phyloP scores from a whole-genome alignment of 2,797 vertebrate genomes.

The Prunella strophiata region DNA sequence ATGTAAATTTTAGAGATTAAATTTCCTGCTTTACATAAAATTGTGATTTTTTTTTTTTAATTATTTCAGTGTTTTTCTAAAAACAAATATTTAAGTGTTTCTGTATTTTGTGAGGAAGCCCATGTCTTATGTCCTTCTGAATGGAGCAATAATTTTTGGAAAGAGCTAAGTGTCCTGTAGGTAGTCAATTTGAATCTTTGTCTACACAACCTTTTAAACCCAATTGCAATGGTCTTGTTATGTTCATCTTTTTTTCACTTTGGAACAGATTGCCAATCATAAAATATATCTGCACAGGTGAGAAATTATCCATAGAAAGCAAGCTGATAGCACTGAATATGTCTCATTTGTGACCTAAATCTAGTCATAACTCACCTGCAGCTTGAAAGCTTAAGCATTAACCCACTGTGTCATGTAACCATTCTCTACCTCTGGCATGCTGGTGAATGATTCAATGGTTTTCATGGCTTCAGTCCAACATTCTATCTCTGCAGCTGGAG shows the following conservation, averaged over 20 bases:
- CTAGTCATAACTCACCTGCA: neutral
- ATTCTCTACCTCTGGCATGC: neutral
- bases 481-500: neutral
- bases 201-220: neutral
- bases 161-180: neutral
- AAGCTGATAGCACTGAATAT: neutral
- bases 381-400: neutral
- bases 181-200: neutral
- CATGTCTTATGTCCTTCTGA: accelerated
- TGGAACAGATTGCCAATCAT: neutral
- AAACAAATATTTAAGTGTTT: neutral
- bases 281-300: neutral
- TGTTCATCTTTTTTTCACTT: neutral
- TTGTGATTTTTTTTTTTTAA: neutral
- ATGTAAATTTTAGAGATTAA: neutral
- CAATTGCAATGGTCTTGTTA: neutral
- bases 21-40: neutral
- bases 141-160: neutral
- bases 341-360: constrained; percentile 32
- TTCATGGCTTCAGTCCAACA: neutral
- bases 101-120: neutral
- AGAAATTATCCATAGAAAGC: neutral
- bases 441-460: constrained; percentile 21
- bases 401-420: neutral
- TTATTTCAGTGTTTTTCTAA: neutral